Conservation (phyloP, 1,140 invertebrate genomes). For the Temnothorax nylanderi region DNA sequence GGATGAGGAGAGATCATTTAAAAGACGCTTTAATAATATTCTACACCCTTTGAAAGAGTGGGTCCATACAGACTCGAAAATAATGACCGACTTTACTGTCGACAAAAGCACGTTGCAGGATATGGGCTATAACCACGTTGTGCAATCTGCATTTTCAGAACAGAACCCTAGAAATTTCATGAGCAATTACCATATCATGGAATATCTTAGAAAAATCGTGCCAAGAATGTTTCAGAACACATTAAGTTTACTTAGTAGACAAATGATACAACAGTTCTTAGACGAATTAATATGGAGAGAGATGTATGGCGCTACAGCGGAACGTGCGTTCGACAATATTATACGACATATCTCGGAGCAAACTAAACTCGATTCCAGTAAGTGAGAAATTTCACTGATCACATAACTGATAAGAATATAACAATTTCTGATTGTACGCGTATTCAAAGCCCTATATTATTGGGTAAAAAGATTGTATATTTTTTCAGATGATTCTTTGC, state of each 20-base stretch:
- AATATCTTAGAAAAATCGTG: slow-evolving; percentile 93
- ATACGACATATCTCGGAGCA: slow-evolving; percentile 92
- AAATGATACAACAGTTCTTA: slow-evolving; percentile 95
- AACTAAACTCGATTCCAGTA: slow-evolving; percentile 88
- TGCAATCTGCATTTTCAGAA: slow-evolving; percentile 88
- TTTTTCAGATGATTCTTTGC: slow-evolving; percentile 82
- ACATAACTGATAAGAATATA: not conserved
- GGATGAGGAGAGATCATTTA: slow-evolving; percentile 91
- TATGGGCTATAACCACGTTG: slow-evolving; percentile 92
- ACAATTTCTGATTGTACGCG: not conserved
- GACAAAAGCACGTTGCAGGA: slow-evolving; percentile 91
- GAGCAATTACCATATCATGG: slow-evolving; percentile 93
- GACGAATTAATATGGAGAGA: slow-evolving; percentile 94
- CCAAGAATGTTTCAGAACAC: slow-evolving; percentile 97
- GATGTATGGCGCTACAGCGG: slow-evolving; percentile 90
- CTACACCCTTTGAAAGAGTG: slow-evolving; percentile 91
- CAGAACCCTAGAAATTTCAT: slow-evolving; percentile 87
- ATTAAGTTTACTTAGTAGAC: slow-evolving; percentile 91
- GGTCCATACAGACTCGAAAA: slow-evolving; percentile 91
- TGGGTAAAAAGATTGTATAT: slow-evolving; percentile 58
- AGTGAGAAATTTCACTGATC: slow-evolving; percentile 50
- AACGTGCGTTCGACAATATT: slow-evolving; percentile 93
- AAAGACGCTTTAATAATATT: slow-evolving; percentile 90
- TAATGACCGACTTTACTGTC: slow-evolving; percentile 93
- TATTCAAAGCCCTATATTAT: not conserved